phyloP scores from a whole-genome alignment of 2,888 invertebrate genomes.

The Eupithecia pulchellata region DNA sequence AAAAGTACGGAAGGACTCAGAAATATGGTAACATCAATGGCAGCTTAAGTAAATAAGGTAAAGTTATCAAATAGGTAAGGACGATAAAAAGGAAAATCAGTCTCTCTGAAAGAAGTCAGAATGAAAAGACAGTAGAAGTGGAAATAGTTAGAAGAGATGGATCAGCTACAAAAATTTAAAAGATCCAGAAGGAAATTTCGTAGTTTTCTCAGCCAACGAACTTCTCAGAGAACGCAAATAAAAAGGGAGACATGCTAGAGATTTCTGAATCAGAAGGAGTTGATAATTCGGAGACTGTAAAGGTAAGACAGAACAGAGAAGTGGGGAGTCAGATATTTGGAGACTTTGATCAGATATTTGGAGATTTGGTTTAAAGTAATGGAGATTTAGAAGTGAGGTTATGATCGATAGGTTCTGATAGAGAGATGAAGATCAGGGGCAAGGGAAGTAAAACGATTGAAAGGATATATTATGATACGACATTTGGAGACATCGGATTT shows the following conservation, averaged over 20 bases:
- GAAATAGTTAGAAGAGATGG: neutral
- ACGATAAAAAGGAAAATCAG: constrained; percentile 4
- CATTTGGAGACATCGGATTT: neutral
- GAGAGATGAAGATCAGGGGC: too few relatives aligned
- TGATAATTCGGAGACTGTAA: neutral
- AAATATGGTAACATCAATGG: constrained; percentile 4
- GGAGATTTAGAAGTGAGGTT: neutral
- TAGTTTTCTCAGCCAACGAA: neutral
- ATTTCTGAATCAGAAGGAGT: neutral
- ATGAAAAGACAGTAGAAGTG: neutral
- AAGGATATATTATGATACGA: too few relatives aligned
- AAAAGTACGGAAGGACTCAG: neutral
- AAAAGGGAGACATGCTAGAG: too few relatives aligned
- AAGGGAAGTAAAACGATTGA: too few relatives aligned
- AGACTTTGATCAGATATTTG: too few relatives aligned
- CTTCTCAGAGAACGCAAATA: too few relatives aligned
- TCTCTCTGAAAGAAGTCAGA: neutral
- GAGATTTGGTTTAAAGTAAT: too few relatives aligned
- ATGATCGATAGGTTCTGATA: too few relatives aligned
- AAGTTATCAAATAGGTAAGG: neutral
- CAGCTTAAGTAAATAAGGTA: neutral
- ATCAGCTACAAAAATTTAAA: neutral
- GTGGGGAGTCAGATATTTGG: too few relatives aligned
- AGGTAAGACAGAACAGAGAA: too few relatives aligned
- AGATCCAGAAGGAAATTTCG: neutral